Evolutionary conservation across 2,113 vertebrate genomes (phyloP).

Genomic region (Melanerpes aurifrons): DNA sequence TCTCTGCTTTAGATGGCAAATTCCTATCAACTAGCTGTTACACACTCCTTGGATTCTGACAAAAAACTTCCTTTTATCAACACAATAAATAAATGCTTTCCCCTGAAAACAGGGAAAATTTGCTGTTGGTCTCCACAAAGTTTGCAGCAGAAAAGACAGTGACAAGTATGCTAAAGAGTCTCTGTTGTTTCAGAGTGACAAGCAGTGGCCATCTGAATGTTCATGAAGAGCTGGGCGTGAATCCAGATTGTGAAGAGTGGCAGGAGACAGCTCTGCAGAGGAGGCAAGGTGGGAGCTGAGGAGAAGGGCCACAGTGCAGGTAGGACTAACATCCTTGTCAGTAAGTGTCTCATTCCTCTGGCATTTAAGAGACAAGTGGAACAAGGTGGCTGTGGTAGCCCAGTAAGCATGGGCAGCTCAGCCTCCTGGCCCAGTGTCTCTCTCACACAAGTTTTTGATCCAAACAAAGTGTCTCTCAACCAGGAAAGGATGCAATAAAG

Average conservation of each 20-base stretch:
- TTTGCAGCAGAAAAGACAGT: background rate
- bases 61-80: background rate
- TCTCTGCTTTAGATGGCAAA: background rate
- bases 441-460: rapidly evolving
- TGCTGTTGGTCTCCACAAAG: background rate
- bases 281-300: background rate
- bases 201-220: rapidly evolving
- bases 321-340: rapidly evolving
- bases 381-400: no score
- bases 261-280: background rate
- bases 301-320: background rate
- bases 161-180: background rate
- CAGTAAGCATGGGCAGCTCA: background rate
- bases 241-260: no score
- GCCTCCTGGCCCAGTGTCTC: no score
- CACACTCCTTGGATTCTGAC: background rate
- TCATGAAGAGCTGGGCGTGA: background rate
- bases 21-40: background rate
- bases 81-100: background rate
- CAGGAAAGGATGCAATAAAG: background rate
- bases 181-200: background rate
- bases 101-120: background rate
- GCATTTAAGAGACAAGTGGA: background rate
- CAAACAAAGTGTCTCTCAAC: background rate
- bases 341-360: rapidly evolving